Base-by-base conservation (phyloP, 53 echinoderm and acorn worm species). In the Crossaster papposus region DNA sequence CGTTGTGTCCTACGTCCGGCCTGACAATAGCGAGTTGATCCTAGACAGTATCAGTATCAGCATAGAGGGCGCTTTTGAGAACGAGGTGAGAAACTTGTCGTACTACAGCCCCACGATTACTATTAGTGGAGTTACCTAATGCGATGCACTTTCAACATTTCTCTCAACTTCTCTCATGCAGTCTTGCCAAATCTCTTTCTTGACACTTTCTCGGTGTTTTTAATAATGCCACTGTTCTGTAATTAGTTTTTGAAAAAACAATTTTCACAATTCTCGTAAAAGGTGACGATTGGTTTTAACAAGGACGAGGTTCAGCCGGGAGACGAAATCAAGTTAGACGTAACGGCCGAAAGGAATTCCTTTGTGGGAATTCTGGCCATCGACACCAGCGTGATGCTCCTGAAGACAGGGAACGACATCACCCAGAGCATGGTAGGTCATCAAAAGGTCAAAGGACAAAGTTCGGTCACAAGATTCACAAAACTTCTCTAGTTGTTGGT, bases 391-490 rank as follows among this genome's bases (percentile, higher is more conserved):
- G 99, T 99, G 13, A 65, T 92, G 28, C 91, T 99, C 18, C 82
- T 96, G 24, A 93, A 93, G 64, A 93, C 95, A 23, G 96, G 99
- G 36, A 99, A 99, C 75, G 99, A 99, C 90, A 93, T 99, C 92
- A 99, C 99, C n/a, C 93, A 96, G 78, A 82, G 91, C 33, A 90
- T 94, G 93, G 98, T 96, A 28, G 93, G 88, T 29, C 73, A 81
- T n/a, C n/a, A n/a, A n/a, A 52, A 65, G 80, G 44, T 79, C 65
- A 55, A 35, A 65, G 13, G 36, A 50, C 44, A 44, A 44, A 7
- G 5, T 44, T 44, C 44, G 5, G 44, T n/a, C n/a, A n/a, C n/a
- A n/a, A 44, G 9, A 7, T 5, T 44, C 44, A 44, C 44, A 44
- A 44, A 44, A 44, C 44, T 9, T 44, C 44, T 44, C 6, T 5